Percentiles rank a stretch among this genome's conserved stretches.
Evolutionary conservation across 2,797 vertebrate genomes (phyloP).

Genomic region (Hoplostethus atlanticus): DNA sequence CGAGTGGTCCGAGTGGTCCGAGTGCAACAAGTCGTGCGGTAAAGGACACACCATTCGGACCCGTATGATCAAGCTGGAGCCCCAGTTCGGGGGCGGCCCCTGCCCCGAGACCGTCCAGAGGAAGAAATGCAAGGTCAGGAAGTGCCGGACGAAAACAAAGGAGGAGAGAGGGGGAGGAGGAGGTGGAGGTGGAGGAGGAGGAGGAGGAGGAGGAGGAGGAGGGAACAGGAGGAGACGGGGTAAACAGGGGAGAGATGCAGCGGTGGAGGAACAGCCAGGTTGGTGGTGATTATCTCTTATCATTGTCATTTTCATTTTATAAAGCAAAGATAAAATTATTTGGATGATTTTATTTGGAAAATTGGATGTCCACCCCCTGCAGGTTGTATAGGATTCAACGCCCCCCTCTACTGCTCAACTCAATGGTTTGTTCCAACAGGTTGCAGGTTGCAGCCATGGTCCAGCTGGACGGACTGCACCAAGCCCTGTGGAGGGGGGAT

Average conservation of each 20-base stretch:
- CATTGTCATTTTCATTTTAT: too few species aligned
- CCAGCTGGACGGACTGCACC: conserved; percentile 92
- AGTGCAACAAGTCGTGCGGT: conserved; percentile 98
- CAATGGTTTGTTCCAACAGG: conserved; percentile 67
- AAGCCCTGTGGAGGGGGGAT: conserved; percentile 92
- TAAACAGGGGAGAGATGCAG: conserved; percentile 83
- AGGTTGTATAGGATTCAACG: too few species aligned
- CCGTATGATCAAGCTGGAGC: conserved; percentile 94
- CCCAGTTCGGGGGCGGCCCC: conserved; percentile 90
- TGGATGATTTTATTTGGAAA: too few species aligned
- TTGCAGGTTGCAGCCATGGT: conserved; percentile 93
- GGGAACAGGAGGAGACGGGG: conserved; percentile 86
- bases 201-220: conserved; percentile 83
- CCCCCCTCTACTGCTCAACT: neutral
- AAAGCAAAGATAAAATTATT: too few species aligned
- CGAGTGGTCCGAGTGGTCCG: conserved; percentile 96
- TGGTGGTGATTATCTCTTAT: neutral
- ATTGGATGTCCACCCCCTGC: too few species aligned
- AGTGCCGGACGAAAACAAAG: conserved; percentile 89
- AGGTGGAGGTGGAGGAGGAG: conserved; percentile 83
- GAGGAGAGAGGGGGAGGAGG: conserved; percentile 81
- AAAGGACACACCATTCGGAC: conserved; percentile 97
- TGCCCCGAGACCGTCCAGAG: conserved; percentile 96
- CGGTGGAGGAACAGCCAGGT: conserved; percentile 89
- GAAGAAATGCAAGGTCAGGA: conserved; percentile 93